Base-by-base conservation (phyloP, 1,140 invertebrate genomes). In the Adoxophyes honmai region DNA sequence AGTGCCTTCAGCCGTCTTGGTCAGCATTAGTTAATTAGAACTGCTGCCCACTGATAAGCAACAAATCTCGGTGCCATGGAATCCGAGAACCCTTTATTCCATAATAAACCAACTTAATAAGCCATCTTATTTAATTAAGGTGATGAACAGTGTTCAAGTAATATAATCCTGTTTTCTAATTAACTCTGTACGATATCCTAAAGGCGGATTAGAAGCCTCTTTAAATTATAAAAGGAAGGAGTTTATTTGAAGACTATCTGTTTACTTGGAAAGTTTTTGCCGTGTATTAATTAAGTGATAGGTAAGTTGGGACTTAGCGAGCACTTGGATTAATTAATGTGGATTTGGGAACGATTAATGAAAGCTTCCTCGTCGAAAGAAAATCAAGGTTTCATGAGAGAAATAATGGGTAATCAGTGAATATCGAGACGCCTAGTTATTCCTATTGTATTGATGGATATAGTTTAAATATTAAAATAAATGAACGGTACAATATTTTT, bases 71-170 rank as follows among this genome's bases (percentile, higher is more conserved):
- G 13, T 5, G 28, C 33, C 9, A 28, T 16, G 44, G 0, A 18
- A 35, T 11, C 13, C 34, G 51, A 10, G 10, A 10, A 13, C 2
- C 34, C 34, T 18, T 15, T 52, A 35, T 14, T 52, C 13, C 9
- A 2, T n/a, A n/a, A 37, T n/a, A 37, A 10, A n/a, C 42, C 34
- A 15, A 34, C 33, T 34, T 35, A 35, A 35, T 52, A 68, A 64
- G 62, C 66, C 73, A 69, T 76, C 77, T 76, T 66, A 76, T 77
- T 85, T 78, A 73, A 85, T 85, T 85, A 83, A 61, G 33, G 64
- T 78, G 81, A 85, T 81, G 73, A 76, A 72, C 60, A 66, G 63
- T 70, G 55, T 70, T 70, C 33, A 61, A 60, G 75, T 74, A 76
- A 80, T 73, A 61, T 54, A 71, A 85, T 74, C 66, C 64, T 56